Evolutionary conservation across 2,797 vertebrate genomes (phyloP).

Genomic region (Dallia pectoralis): DNA sequence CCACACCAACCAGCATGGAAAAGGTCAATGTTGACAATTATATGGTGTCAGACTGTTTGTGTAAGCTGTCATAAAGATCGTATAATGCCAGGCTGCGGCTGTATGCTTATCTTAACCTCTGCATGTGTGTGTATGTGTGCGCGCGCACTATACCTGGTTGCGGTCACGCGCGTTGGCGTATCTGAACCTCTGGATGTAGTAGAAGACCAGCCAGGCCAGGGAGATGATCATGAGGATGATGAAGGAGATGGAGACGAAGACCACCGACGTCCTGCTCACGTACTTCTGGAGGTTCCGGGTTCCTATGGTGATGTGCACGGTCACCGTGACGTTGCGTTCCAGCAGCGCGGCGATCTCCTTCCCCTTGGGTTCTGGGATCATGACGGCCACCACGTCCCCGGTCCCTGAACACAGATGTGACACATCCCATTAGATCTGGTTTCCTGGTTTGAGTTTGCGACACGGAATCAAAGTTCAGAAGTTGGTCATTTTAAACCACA

Average conservation of each 20-base stretch:
- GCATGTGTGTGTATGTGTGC: too few species aligned
- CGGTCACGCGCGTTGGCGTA: slow-evolving; percentile 96
- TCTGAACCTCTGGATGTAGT: slow-evolving; percentile 98
- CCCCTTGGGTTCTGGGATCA: slow-evolving; percentile 96
- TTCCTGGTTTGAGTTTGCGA: too few species aligned
- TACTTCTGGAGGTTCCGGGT: slow-evolving; percentile 98
- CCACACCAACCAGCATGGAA: background rate
- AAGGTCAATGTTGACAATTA: background rate
- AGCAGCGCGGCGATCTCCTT: slow-evolving; percentile 88
- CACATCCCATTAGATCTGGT: background rate
- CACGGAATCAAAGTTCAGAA: too few species aligned
- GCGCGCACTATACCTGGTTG: slow-evolving; percentile 93
- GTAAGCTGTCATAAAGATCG: background rate
- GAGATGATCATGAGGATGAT: slow-evolving; percentile 99
- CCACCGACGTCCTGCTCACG: slow-evolving; percentile 96
- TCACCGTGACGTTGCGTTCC: slow-evolving; percentile 83
- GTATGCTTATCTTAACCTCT: slow-evolving; percentile 93
- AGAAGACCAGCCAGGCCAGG: slow-evolving; percentile 97
- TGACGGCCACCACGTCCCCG: slow-evolving; percentile 91
- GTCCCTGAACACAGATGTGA: slow-evolving; percentile 70
- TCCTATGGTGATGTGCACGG: slow-evolving; percentile 91
- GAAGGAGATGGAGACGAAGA: slow-evolving; percentile 99
- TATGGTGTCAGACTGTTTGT: background rate
- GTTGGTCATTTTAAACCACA: too few species aligned
- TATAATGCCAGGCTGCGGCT: slow-evolving; percentile 73